Evolutionary conservation across 1,140 invertebrate genomes (phyloP).

Genomic region (Rhagoletis pomonella): DNA sequence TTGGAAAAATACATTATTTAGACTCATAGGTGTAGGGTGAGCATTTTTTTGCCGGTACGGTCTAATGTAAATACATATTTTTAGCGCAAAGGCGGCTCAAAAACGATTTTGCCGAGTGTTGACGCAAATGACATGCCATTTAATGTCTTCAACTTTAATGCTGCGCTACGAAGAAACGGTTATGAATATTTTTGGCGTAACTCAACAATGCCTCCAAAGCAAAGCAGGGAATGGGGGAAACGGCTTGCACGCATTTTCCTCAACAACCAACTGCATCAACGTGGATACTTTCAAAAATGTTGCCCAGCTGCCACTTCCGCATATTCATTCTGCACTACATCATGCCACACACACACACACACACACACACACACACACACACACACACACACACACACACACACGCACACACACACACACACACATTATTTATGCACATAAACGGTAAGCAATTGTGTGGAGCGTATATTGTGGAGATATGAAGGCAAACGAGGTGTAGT

Average conservation of each 20-base stretch:
- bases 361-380: background rate
- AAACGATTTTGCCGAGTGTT: conserved; percentile 7
- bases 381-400: background rate
- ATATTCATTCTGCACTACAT: background rate
- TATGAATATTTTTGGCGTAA: conserved; percentile 45
- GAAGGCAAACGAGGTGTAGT: background rate
- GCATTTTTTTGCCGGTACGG: no score
- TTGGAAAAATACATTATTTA: no score
- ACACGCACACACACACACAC: background rate
- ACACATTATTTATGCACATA: conserved; percentile 14
- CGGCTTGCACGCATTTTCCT: background rate
- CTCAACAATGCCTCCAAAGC: background rate
- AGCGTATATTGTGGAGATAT: conserved; percentile 9
- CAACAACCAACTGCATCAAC: background rate
- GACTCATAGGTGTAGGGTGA: no score
- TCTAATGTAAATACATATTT: no score
- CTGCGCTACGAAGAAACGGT: conserved; percentile 13
- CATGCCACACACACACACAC: background rate
- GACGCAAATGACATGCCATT: conserved; percentile 49
- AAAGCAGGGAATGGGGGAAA: background rate
- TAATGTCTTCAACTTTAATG: conserved; percentile 43
- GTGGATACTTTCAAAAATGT: background rate
- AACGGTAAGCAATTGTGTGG: conserved; percentile 23
- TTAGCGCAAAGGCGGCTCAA: background rate
- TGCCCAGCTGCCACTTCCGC: conserved; percentile 42